Evolutionary conservation across 2,888 invertebrate genomes (phyloP), one percentile per base, ranked within the genome.

Genomic region (Drepana falcataria): DNA sequence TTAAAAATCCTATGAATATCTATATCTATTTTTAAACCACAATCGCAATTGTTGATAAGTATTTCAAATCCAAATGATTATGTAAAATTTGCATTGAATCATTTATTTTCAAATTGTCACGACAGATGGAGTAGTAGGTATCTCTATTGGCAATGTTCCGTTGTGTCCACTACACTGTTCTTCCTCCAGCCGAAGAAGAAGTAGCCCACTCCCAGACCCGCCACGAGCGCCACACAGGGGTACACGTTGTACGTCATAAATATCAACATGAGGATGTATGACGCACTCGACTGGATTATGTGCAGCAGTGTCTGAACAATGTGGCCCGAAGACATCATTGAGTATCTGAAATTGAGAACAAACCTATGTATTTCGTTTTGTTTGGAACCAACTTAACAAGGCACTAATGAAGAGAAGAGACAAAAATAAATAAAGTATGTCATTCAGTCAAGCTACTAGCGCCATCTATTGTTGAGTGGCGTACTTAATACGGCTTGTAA

Each of bases 241-340:
- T 97, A 98, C 47, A 96, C 95, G 83, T 98, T 98, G 93, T 97
- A 98, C 0, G 98, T 98, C 98, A 98, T 98, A 90, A 98, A 98
- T 69, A 98, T 96, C 87, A 98, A 87, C 98, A 98, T 98, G 41
- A 98, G 94, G 71, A 97, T 93, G 89, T 98, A 98, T 55, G 97
- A 97, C 55, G 97, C 88, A 7, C 96, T 94, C 65, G 98, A 95
- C 85, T 98, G 98, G 3, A 98, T 73, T 66, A 98, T 93, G 86
- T 98, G 98, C 6, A 98, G 93, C 51, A 94, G 77, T 9, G 98
- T 98, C 85, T 98, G 98, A 64, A 95, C 92, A 54, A 94, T 86
- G 87, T 98, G 98, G 76, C 95, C 94, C 67, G 91, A 78, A 51
- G 96, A 97, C 60, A 96, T 82, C 95, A 97, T 97, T 51, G 95